Conservation (phyloP, 2,797 vertebrate genomes). For the Menidia menidia region DNA sequence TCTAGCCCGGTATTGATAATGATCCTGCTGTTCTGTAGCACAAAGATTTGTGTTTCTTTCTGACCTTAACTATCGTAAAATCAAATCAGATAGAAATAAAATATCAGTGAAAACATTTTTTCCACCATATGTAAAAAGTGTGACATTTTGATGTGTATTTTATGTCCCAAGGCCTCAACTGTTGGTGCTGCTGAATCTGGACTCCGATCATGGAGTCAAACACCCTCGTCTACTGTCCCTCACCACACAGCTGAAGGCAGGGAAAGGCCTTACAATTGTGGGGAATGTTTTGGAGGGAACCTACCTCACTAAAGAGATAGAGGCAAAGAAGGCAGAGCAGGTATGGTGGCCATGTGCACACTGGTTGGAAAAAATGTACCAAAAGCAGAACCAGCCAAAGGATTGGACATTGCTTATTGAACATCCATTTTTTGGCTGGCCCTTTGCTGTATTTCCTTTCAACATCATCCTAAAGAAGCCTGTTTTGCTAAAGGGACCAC, state of each 20-base stretch:
- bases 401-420: too few species aligned
- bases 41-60: not conserved
- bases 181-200: constrained; percentile 91
- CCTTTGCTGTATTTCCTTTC: not conserved
- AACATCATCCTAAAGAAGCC: not conserved
- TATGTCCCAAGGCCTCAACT: constrained; percentile 87
- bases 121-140: not conserved
- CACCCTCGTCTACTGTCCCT: constrained; percentile 93
- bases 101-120: not conserved
- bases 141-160: not conserved
- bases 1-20: too few species aligned
- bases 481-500: not conserved
- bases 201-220: constrained; percentile 87
- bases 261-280: constrained; percentile 95
- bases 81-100: not conserved
- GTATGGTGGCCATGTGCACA: constrained; percentile 64
- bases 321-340: constrained; percentile 91
- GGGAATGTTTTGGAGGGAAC: constrained; percentile 92
- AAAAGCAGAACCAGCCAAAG: not conserved
- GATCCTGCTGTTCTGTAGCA: not conserved
- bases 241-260: constrained; percentile 93
- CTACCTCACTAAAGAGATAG: constrained; percentile 88
- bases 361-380: too few species aligned
- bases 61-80: too few species aligned
- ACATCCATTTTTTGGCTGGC: too few species aligned